Evolutionary conservation across 2,888 invertebrate species (phyloP).

Genomic region (Lasioglossum pauxillum): DNA sequence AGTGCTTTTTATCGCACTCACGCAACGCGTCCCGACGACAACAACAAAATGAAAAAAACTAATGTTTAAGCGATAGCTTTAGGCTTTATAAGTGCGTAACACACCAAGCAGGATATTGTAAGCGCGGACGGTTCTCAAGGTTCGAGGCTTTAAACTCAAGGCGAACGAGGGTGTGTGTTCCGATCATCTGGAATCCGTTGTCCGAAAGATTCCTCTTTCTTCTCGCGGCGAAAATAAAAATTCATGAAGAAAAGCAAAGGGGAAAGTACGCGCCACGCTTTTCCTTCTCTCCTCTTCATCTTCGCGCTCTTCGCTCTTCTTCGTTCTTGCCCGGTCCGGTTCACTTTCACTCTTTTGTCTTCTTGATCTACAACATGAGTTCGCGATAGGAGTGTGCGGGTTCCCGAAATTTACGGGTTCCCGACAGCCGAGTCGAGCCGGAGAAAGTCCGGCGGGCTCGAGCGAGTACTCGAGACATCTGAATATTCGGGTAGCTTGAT

Average conservation of each 20-base stretch:
- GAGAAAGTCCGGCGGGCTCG: too few relatives aligned
- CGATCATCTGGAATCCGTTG: constrained; percentile 41
- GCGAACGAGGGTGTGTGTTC: constrained; percentile 49
- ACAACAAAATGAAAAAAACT: constrained; percentile 25
- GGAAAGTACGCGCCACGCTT: background rate
- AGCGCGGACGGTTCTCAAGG: constrained; percentile 45
- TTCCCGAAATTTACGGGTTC: too few relatives aligned
- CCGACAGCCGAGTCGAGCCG: too few relatives aligned
- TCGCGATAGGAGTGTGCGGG: too few relatives aligned
- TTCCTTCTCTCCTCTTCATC: background rate
- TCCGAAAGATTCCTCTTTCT: constrained; percentile 29
- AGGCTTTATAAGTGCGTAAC: constrained; percentile 37
- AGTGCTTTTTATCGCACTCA: constrained; percentile 40
- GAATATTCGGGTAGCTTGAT: too few relatives aligned
- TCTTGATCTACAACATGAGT: background rate
- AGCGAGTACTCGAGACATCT: too few relatives aligned
- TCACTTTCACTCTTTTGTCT: background rate
- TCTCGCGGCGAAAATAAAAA: background rate
- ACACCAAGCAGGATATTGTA: constrained; percentile 23
- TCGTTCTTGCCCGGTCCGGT: background rate
- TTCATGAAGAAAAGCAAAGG: background rate
- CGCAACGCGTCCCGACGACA: constrained; percentile 59
- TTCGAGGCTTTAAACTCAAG: constrained; percentile 44
- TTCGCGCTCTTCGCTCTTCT: background rate
- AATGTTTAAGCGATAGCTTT: constrained; percentile 55